Evolutionary conservation across 2,113 vertebrate species (phyloP).

Genomic region (Trachemys scripta): DNA sequence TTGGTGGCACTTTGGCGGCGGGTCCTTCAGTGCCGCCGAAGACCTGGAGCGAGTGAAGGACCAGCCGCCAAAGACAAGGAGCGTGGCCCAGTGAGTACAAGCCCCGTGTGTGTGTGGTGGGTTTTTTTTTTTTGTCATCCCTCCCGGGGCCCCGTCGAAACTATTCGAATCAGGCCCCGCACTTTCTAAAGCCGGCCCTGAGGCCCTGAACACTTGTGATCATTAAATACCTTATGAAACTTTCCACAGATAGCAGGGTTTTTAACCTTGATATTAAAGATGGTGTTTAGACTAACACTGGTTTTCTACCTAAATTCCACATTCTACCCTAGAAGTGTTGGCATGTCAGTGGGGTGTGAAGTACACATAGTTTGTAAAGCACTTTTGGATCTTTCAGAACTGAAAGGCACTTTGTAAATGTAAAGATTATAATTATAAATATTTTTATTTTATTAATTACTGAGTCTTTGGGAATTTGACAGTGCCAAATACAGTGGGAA

Average conservation of each 20-base stretch:
- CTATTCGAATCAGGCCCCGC: too few species aligned
- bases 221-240: not conserved
- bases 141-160: too few species aligned
- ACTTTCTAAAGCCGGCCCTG: too few species aligned
- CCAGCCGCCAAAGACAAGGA: too few species aligned
- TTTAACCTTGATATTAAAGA: fast-evolving
- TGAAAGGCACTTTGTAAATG: constrained; percentile 16
- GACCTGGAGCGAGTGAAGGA: too few species aligned
- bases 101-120: too few species aligned
- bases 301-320: not conserved
- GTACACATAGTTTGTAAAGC: not conserved
- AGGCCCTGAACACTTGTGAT: not conserved
- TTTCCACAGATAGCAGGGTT: not conserved
- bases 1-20: too few species aligned
- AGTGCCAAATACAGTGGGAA: constrained; percentile 5
- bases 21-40: too few species aligned
- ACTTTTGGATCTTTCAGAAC: constrained; percentile 10
- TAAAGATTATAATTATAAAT: not conserved
- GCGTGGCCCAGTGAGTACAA: too few species aligned
- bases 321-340: not conserved
- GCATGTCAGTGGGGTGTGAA: not conserved
- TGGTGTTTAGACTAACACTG: not conserved
- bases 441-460: not conserved
- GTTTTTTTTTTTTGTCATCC: too few species aligned
- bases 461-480: constrained; percentile 41